Evolutionary conservation across 2,797 vertebrate genomes (phyloP).

Genomic region (Trachurus trachurus): DNA sequence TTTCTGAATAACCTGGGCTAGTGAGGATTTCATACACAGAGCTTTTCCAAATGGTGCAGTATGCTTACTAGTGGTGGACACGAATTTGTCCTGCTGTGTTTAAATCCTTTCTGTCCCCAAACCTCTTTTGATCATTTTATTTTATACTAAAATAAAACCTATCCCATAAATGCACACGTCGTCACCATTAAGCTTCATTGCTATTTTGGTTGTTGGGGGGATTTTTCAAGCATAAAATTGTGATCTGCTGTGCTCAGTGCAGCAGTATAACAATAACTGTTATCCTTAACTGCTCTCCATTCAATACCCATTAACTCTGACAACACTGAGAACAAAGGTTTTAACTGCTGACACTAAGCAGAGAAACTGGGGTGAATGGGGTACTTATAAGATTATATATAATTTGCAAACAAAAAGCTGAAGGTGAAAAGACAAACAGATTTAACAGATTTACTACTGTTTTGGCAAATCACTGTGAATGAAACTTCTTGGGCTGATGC

Average conservation of each 20-base stretch:
- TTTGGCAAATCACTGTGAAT: not conserved
- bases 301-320: not conserved
- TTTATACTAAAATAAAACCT: not conserved
- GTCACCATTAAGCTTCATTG: slow-evolving; percentile 4
- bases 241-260: not conserved
- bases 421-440: not conserved
- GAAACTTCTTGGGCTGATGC: not conserved
- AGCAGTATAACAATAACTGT: not conserved
- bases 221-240: not conserved
- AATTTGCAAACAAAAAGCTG: not conserved
- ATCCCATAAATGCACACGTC: not conserved
- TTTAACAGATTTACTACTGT: not conserved
- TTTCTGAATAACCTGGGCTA: not conserved
- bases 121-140: slow-evolving; percentile 1
- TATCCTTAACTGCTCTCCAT: not conserved
- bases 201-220: not conserved
- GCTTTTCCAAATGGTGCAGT: not conserved
- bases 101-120: not conserved
- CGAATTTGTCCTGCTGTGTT: not conserved
- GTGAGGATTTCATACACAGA: not conserved
- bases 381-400: not conserved
- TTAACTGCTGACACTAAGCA: not conserved
- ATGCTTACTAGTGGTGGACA: not conserved
- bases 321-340: not conserved
- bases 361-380: not conserved